Conservation (phyloP, 2,797 vertebrate genomes). For the Bovichtus variegatus region DNA sequence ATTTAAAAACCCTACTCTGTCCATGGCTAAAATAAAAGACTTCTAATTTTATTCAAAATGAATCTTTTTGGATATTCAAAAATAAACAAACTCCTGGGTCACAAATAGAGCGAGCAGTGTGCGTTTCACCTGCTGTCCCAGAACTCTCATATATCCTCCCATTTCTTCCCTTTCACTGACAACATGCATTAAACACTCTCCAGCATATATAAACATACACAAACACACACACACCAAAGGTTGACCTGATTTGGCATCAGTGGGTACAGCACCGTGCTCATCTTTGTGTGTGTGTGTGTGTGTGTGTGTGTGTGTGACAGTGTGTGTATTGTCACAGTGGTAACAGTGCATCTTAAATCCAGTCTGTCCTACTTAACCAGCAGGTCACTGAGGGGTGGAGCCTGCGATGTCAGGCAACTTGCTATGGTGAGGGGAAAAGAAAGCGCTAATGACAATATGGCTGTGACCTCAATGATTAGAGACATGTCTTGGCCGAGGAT, state of each 20-base stretch:
- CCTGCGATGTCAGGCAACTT: slow-evolving; percentile 59
- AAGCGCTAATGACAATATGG: slow-evolving; percentile 22
- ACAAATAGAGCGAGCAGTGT: slow-evolving; percentile 21
- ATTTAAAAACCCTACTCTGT: neutral
- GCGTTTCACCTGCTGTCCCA: slow-evolving; percentile 64
- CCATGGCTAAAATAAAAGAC: neutral
- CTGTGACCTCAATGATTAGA: slow-evolving; percentile 20
- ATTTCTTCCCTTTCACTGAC: slow-evolving; percentile 67
- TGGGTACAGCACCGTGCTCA: slow-evolving; percentile 18
- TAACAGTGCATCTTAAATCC: slow-evolving; percentile 74
- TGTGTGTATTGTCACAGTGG: slow-evolving; percentile 59
- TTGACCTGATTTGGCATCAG: slow-evolving; percentile 72
- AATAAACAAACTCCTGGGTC: slow-evolving; percentile 19
- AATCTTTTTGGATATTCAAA: slow-evolving; percentile 4
- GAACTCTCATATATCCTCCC: slow-evolving; percentile 61
- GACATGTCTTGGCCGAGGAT: slow-evolving; percentile 13
- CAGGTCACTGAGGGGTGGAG: slow-evolving; percentile 61
- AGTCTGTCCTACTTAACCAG: slow-evolving; percentile 75
- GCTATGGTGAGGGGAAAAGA: slow-evolving; percentile 12
- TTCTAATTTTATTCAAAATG: neutral
- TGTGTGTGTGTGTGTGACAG: slow-evolving; percentile 17
- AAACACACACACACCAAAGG: slow-evolving; percentile 35
- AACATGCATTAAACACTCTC: slow-evolving; percentile 58
- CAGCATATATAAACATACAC: slow-evolving; percentile 24
- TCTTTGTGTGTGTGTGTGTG: slow-evolving; percentile 14